phyloP scores from a whole-genome alignment of 1,140 invertebrate genomes.

The Lethocerus indicus region DNA sequence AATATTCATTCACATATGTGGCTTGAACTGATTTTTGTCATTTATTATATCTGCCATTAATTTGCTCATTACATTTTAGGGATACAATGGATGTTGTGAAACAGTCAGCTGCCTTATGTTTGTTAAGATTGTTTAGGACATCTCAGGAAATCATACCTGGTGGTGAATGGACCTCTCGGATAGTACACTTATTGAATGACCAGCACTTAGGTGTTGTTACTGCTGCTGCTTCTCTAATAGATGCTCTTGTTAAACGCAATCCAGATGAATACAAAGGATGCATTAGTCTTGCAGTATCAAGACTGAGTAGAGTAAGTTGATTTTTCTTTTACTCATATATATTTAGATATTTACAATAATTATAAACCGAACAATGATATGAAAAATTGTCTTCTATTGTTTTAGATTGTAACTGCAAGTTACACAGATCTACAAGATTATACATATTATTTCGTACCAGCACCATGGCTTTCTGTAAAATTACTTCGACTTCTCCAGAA shows the following conservation, averaged over 20 bases:
- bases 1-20: not conserved
- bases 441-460: slow-evolving; percentile 99
- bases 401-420: slow-evolving; percentile 88
- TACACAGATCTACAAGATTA: slow-evolving; percentile 99
- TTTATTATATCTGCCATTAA: not conserved
- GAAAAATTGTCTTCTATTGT: slow-evolving; percentile 14
- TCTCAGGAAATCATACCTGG: slow-evolving; percentile 88
- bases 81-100: slow-evolving; percentile 99
- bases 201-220: slow-evolving; percentile 99
- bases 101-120: slow-evolving; percentile 94
- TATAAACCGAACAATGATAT: not conserved
- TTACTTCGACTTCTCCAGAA: slow-evolving; percentile 91
- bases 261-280: slow-evolving; percentile 99
- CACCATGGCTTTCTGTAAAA: slow-evolving; percentile 99
- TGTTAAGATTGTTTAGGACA: slow-evolving; percentile 83
- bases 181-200: slow-evolving; percentile 97
- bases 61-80: slow-evolving; percentile 30
- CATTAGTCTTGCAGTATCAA: slow-evolving; percentile 91
- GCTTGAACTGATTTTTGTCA: not conserved
- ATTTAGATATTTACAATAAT: not conserved
- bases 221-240: slow-evolving; percentile 93
- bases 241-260: slow-evolving; percentile 95
- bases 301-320: slow-evolving; percentile 67
- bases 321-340: not conserved
- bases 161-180: slow-evolving; percentile 96